Conservation (phyloP, 1,140 invertebrate species). For the Heliconius hermathena region DNA sequence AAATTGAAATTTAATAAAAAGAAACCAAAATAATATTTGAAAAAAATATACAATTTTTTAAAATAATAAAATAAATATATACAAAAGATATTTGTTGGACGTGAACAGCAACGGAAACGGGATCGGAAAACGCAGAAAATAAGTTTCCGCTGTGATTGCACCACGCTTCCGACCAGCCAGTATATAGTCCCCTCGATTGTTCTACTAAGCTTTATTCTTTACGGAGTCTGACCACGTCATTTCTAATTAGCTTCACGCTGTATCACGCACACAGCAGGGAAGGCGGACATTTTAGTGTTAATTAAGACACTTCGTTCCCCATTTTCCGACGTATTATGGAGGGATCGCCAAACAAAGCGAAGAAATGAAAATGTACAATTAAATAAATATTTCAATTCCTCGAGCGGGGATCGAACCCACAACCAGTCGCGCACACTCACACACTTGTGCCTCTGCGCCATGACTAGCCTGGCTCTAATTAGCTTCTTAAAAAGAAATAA, state of each 20-base stretch:
- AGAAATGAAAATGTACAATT: too few relatives aligned
- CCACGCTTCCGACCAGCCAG: conserved; percentile 20
- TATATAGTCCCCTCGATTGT: conserved; percentile 4
- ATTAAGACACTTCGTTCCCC: too few relatives aligned
- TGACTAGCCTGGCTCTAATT: neutral
- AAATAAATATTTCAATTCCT: too few relatives aligned
- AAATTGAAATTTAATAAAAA: too few relatives aligned
- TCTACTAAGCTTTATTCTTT: conserved; percentile 7
- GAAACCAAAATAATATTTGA: too few relatives aligned
- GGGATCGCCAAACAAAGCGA: too few relatives aligned
- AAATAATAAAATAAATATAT: neutral
- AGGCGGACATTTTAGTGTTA: too few relatives aligned
- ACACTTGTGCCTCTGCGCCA: too few relatives aligned
- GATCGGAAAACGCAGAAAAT: conserved; percentile 31
- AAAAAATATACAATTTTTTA: neutral
- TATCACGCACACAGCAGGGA: too few relatives aligned
- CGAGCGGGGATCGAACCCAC: too few relatives aligned
- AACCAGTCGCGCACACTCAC: too few relatives aligned
- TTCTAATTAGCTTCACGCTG: neutral
- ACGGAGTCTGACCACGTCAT: neutral
- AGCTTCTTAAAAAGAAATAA: neutral
- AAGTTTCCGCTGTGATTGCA: conserved; percentile 36
- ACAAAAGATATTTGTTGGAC: neutral
- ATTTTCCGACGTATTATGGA: too few relatives aligned
- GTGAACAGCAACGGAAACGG: conserved; percentile 3